Conservation (phyloP, 1,140 invertebrate genomes). For the Alviniconcha marisindica region DNA sequence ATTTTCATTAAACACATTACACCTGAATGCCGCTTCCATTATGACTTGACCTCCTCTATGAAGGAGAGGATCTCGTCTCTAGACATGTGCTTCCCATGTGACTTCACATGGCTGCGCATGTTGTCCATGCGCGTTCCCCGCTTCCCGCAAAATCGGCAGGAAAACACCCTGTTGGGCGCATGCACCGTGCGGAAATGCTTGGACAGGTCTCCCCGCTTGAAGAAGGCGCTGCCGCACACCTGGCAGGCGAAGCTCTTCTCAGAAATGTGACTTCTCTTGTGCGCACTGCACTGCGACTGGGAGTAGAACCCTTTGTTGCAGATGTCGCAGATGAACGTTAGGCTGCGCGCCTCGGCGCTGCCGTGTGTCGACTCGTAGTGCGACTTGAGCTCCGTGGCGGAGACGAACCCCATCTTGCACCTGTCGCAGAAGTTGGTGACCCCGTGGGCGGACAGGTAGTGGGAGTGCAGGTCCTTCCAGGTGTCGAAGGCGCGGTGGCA, state of each 20-base stretch:
- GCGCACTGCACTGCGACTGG: conserved; percentile 78
- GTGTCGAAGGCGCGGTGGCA: conserved; percentile 49
- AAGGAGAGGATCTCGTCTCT: conserved; percentile 51
- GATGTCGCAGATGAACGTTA: conserved; percentile 76
- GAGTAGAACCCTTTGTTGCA: conserved; percentile 81
- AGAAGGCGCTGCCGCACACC: conserved; percentile 76
- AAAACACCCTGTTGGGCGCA: conserved; percentile 64
- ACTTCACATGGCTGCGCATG: conserved; percentile 77
- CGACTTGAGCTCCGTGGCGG: conserved; percentile 36
- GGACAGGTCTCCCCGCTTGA: conserved; percentile 72
- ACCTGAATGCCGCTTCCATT: too few relatives aligned
- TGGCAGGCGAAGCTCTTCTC: conserved; percentile 79
- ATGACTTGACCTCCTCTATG: conserved; percentile 44
- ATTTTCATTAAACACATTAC: too few relatives aligned
- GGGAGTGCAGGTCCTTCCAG: conserved; percentile 46
- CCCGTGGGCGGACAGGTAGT: conserved; percentile 46
- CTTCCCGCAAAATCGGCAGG: conserved; percentile 75
- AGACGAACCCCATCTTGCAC: conserved; percentile 46
- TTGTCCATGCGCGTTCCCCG: conserved; percentile 78
- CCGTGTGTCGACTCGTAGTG: conserved; percentile 47
- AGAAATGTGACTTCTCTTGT: conserved; percentile 78
- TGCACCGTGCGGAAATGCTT: conserved; percentile 73
- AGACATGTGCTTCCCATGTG: conserved; percentile 65
- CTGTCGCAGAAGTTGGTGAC: conserved; percentile 48
- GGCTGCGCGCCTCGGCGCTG: conserved; percentile 36